These are phyloP conservation scores for Lepidonotus clava DNA, from an alignment of 2,888 invertebrate genomes.

Conservation along the genomic window DNA sequence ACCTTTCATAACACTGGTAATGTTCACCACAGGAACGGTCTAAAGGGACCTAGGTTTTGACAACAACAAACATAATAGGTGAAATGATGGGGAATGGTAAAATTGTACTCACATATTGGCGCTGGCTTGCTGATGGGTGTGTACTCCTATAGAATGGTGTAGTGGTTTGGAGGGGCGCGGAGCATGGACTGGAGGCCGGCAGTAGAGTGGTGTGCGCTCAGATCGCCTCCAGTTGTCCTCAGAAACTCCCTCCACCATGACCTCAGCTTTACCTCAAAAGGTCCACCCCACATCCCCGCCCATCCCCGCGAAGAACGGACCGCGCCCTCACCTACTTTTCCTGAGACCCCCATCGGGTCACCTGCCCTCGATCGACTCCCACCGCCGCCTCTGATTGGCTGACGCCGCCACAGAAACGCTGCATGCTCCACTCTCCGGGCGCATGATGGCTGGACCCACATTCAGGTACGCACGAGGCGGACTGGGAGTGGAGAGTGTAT, in stretches of 20 bases:
- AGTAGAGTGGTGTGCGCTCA: background rate
- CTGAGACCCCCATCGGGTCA: background rate
- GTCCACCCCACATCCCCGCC: background rate
- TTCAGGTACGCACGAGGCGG: background rate
- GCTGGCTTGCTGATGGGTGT: background rate
- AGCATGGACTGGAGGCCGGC: background rate
- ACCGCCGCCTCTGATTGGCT: no score
- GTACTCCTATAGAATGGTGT: background rate
- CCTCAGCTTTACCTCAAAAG: slow-evolving; percentile 8
- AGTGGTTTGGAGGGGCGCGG: background rate
- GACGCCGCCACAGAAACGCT: background rate
- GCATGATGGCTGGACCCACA: background rate
- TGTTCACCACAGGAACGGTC: no score
- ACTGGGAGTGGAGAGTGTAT: no score
- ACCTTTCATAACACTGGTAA: no score
- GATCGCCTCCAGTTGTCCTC: background rate
- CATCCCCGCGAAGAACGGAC: background rate
- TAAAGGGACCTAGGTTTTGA: no score
- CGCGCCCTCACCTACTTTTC: slow-evolving; percentile 1
- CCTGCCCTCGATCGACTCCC: background rate
- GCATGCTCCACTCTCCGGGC: background rate
- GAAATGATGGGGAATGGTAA: no score
- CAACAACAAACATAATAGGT: no score
- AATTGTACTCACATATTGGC: background rate
- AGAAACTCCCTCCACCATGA: background rate